Evolutionary conservation across 53 echinoderm and acorn worm genomes (phyloP).

Genomic region (Astropecten irregularis): DNA sequence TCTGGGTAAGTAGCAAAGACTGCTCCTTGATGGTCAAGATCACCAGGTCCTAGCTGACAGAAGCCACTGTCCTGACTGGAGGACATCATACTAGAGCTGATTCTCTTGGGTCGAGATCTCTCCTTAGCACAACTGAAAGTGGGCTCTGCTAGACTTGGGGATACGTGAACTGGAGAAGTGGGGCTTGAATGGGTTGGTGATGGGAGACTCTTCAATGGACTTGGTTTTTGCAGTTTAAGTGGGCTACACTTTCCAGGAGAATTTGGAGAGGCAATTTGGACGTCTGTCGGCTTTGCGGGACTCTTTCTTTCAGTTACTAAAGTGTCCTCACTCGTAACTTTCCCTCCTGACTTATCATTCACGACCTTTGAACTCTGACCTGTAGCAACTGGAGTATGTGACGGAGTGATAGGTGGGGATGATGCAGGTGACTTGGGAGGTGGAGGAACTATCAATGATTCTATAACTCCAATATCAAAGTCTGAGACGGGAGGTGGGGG

Average conservation of each 20-base stretch:
- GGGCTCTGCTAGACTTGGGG: constrained; percentile 9
- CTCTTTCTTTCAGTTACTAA: background rate
- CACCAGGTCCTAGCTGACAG: constrained; percentile 30
- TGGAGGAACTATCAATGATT: constrained; percentile 56
- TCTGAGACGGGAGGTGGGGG: constrained; percentile 79
- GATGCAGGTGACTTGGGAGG: constrained; percentile 47
- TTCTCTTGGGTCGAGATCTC: constrained; percentile 1
- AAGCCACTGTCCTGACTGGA: constrained; percentile 52
- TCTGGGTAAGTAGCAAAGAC: background rate
- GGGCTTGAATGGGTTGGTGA: constrained; percentile 12
- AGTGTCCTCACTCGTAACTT: background rate
- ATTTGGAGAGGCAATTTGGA: background rate
- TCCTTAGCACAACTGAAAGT: background rate
- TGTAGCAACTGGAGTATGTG: background rate
- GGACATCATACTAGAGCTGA: constrained; percentile 28
- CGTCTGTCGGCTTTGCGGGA: background rate
- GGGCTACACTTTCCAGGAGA: background rate
- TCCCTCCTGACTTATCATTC: background rate
- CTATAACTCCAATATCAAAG: constrained; percentile 66
- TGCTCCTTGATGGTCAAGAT: constrained; percentile 2
- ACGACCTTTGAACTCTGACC: background rate
- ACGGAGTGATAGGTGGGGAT: constrained; percentile 1
- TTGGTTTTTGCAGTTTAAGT: background rate
- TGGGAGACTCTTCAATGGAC: background rate
- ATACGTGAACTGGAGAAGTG: background rate